Base-by-base conservation (phyloP, 2,888 invertebrate genomes). In the Trachelus troglodyta region DNA sequence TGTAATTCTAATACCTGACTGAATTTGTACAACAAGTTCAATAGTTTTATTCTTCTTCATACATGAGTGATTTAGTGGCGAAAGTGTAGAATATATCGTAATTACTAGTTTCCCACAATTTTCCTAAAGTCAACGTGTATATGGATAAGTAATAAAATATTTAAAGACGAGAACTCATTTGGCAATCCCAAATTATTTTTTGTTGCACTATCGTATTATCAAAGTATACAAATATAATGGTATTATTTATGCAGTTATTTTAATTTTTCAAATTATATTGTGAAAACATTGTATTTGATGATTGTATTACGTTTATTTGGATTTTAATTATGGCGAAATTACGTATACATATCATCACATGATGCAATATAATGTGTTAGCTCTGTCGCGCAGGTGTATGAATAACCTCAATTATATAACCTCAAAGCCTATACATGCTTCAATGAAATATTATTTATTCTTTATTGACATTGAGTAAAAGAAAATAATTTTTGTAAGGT, bases 381-480 rank as follows among this genome's bases (percentile, higher is more conserved):
- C 23, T 56, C 6, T 23, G 23, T 56, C 40, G 40, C 40, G 40
- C 40, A 56, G 9, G 40, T 56, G 1, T 23, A 56, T 23, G 34
- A 74, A 78, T 81, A 81, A 78, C 78, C 77, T 78, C 68, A 69
- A 78, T 81, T 81, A 81, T 77, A 79, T 81, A 81, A 81, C 71
- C 75, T 78, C 81, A 81, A 80, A 79, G 78, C 40, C 77, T 77
- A 69, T 56, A 56, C 40, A 56, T 56, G 23, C 40, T 23, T 15
- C 11, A 15, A 34, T 30, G 3, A 33, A 33, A 12, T 31, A 15
- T 33, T 71, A 71, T 71, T 71, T 33, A 71, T 71, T 34, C 23
- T 33, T 34, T 71, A 33, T 9, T 71, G 6, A 33, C 71, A 30
- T 0, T 71, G 31, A 71, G 11, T 71, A 71, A 30, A 12, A 71